phyloP scores from a whole-genome alignment of 2,113 vertebrate genomes.

The Ammodramus savannarum region DNA sequence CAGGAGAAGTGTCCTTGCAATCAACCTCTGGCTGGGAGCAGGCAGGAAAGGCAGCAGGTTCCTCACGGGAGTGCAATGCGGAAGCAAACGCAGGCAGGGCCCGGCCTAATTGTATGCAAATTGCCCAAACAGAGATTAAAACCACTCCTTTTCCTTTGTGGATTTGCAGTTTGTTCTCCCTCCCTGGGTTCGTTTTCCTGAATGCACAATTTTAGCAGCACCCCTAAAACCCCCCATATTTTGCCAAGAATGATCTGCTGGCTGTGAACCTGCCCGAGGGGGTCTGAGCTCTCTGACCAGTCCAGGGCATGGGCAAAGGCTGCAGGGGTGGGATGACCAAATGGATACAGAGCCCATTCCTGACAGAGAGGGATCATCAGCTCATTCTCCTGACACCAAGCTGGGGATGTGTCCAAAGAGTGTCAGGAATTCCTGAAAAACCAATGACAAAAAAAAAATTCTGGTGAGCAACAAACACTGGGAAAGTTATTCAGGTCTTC shows the following conservation, averaged over 20 bases:
- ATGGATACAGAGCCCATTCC: background rate
- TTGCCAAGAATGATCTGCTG: background rate
- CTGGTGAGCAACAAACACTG: background rate
- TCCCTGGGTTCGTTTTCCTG: background rate
- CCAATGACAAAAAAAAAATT: background rate
- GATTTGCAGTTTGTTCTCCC: background rate
- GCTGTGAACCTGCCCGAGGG: background rate
- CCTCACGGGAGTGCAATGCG: conserved; percentile 12
- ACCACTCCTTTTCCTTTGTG: conserved; percentile 42
- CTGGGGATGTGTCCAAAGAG: rapidly evolving
- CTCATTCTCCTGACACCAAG: background rate
- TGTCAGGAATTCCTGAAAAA: background rate
- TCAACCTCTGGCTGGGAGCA: conserved; percentile 15
- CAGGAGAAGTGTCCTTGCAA: background rate
- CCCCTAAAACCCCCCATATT: background rate
- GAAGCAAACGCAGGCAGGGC: background rate
- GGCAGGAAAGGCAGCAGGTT: conserved; percentile 31
- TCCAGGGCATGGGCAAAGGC: background rate
- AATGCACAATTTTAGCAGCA: background rate
- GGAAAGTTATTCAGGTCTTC: background rate
- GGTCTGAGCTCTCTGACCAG: background rate
- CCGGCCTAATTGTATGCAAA: conserved; percentile 47
- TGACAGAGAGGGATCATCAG: rapidly evolving
- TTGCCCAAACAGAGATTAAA: background rate
- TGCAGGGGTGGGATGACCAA: background rate